Conservation (phyloP, 2,113 vertebrate species). For the Archocentrus centrarchus region DNA sequence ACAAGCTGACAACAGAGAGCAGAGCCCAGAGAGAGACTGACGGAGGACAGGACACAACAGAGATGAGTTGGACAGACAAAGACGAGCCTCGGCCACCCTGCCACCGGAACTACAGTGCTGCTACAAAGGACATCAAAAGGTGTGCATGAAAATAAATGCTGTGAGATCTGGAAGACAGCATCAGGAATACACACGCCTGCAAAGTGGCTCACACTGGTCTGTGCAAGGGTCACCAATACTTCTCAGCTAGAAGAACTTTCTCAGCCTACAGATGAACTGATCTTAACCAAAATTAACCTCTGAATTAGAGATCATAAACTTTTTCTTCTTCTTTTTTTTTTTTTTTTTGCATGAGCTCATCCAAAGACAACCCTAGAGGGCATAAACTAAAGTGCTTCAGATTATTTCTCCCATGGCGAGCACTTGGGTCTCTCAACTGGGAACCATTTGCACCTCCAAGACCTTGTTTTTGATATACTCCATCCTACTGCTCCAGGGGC, state of each 20-base stretch:
- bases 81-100: constrained; percentile 79
- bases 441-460: constrained; percentile 68
- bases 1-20: constrained; percentile 77
- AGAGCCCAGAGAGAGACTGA: constrained; percentile 79
- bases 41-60: constrained; percentile 72
- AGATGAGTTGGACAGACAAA: constrained; percentile 77
- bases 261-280: constrained; percentile 23
- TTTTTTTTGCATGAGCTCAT: constrained; percentile 24
- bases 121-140: constrained; percentile 75
- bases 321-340: constrained; percentile 30
- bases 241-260: constrained; percentile 19
- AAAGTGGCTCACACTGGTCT: constrained; percentile 37
- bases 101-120: constrained; percentile 84
- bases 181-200: constrained; percentile 30
- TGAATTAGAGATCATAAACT: constrained; percentile 27
- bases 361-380: constrained; percentile 41
- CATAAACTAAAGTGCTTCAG: constrained; percentile 27
- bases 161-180: constrained; percentile 67
- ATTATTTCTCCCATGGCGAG: constrained; percentile 75
- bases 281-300: not conserved
- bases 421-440: constrained; percentile 65
- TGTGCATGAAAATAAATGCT: constrained; percentile 79
- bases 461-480: constrained; percentile 62
- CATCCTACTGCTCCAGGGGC: constrained; percentile 62
- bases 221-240: constrained; percentile 47